Base-by-base conservation (phyloP, 2,113 vertebrate genomes). In the Hippocampus barbouri region DNA sequence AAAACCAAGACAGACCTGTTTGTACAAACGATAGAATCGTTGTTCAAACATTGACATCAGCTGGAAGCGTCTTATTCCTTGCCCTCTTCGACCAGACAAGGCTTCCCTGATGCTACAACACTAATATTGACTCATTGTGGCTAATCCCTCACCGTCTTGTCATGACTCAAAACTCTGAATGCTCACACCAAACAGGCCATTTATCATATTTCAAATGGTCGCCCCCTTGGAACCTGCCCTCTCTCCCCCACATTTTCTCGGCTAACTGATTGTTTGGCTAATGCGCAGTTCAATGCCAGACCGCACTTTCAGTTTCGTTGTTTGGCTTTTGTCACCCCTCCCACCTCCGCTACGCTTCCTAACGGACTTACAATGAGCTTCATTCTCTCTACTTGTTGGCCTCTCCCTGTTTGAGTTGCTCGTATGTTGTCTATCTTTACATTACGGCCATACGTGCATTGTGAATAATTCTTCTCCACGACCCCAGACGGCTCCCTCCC, bases 41-140 rank as follows among this genome's bases (percentile, higher is more conserved):
- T 91, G 83, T 87, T 86, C 84, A 92, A 92, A 92, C 90, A 92
- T 83, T 88, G 85, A 88, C 88, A 89, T 90, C 90, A 91, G 86
- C 87, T 88, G 88, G 80, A 88, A 83, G 72, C 10, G 79, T 84
- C 88, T 86, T 84, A 85, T 88, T 79, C 77, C 68, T 69, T 51
- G 71, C 74, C 83, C 73, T 88, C 84, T 89, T 89, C 85, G 81
- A 83, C 83, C 86, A 88, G 83, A 85, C 87, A 84, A 70, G 80
- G 79, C 77, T 85, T 88, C 79, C 84, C 83, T 85, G 69, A 85
- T 74, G 79, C 82, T 66, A 85, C 80, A 79, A 61, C 87, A 81
- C 89, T 81, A 91, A 91, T 92, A 89, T 91, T 91, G 87, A 91
- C 90, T 85, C 78, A 79, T 66, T 71, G 66, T 14, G 43, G 30